Base-by-base conservation (phyloP, 1,140 invertebrate species). In the Eurosta solidaginis region DNA sequence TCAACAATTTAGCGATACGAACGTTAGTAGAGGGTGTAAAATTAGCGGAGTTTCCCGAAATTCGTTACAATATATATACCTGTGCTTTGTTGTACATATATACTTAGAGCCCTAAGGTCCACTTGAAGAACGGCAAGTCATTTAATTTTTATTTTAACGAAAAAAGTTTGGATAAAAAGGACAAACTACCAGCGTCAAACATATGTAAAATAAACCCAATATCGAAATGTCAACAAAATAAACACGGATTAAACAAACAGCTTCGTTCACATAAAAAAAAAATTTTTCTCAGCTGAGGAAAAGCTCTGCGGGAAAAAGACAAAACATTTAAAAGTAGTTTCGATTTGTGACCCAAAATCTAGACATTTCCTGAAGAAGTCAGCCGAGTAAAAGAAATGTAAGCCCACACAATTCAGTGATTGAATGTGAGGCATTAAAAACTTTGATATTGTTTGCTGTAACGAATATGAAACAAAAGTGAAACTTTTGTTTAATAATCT, bases 201-300 rank as follows among this genome's bases (percentile, higher is more conserved):
- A 42, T 44, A 10, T 12, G 17, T 22, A 76, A 76, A 27, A 49
- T 25, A 76, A 68, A 22, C 76, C 52, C 74, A 20, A 33, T 47
- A 77, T 36, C 29, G 36, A 77, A 68, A 77, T 77, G 77, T 77
- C 77, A 77, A 77, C 77, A 74, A 78, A 68, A 45, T 22, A 49
- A 78, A 78, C 54, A 73, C 47, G 77, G 59, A 78, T 73, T 44
- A 78, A 47, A 6, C 44, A 17, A n/a, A 7, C 73, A 74, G 73
- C 27, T 59, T 33, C 17, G 27, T 17, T 9, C 12, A 14, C 22
- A 33, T 12, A 59, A 7, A 54, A 20, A 7, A 54, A 20, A 20
- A 17, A 54, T 17, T 25, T 52, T 10, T 52, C 50, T 50, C 50
- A 52, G 50, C 50, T 54, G 1, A 12, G 10, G n/a, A 10, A 27